These are phyloP conservation scores for Oreochromis spilurus DNA, from an alignment of 2,113 vertebrate species.

Conservation along the genomic window DNA sequence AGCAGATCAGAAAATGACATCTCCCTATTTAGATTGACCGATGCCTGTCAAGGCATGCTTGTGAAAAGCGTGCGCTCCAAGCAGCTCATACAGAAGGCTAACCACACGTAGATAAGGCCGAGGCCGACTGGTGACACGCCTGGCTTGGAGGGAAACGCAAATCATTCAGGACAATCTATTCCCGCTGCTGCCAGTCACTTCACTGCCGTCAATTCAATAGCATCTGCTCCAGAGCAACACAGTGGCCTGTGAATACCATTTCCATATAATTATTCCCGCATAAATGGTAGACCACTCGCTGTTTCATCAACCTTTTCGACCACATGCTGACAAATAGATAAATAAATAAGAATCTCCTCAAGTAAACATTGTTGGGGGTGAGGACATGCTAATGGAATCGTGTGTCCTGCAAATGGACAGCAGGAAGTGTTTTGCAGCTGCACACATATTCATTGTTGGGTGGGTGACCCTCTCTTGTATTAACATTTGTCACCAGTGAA, in stretches of 20 bases:
- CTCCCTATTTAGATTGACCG: slow-evolving; percentile 58
- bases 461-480: not conserved
- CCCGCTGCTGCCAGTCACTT: slow-evolving; percentile 45
- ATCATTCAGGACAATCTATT: slow-evolving; percentile 63
- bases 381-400: slow-evolving; percentile 41
- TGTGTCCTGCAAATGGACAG: slow-evolving; percentile 3
- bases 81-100: slow-evolving; percentile 38
- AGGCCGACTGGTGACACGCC: slow-evolving; percentile 27
- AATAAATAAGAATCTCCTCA: slow-evolving; percentile 1
- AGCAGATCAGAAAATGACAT: slow-evolving; percentile 67
- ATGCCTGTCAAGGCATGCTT: slow-evolving; percentile 35
- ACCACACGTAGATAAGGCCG: slow-evolving; percentile 48
- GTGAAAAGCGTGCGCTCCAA: not conserved
- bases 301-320: slow-evolving; percentile 47
- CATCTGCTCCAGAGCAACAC: slow-evolving; percentile 1
- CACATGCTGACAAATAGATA: slow-evolving; percentile 20
- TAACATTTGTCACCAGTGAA: not conserved
- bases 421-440: slow-evolving; percentile 6
- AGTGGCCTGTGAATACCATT: slow-evolving; percentile 54
- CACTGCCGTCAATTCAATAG: slow-evolving; percentile 33
- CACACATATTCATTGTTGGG: not conserved
- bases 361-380: slow-evolving; percentile 6
- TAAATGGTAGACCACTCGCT: slow-evolving; percentile 29
- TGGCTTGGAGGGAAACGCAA: slow-evolving; percentile 36
- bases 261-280: slow-evolving; percentile 56